Base-by-base conservation (phyloP, 2,113 vertebrate species). In the Hystrix brachyura region DNA sequence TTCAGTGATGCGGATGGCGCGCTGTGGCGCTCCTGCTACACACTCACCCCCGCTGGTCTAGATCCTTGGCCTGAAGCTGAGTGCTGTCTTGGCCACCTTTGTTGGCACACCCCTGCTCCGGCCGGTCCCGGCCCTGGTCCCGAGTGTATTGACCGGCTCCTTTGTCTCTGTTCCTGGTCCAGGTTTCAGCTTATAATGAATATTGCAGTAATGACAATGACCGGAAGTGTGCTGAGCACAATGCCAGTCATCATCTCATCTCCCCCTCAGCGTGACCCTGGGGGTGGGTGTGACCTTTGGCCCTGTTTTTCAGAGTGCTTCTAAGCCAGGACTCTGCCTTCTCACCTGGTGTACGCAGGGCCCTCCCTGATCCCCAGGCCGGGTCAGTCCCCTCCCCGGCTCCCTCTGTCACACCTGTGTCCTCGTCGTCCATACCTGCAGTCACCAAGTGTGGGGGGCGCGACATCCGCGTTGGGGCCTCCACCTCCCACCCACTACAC, bases 401-500 rank as follows among this genome's bases (percentile, higher is more conserved):
- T 60, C 55, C 57, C 57, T 38, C 76, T 32, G 21, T 59, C 34
- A 43, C 55, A 62, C n/a, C 23, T 10, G 10, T 46, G n/a, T 29
- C n/a, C 80, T 59, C 27, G n/a, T 62, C 29, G 48, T 53, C 34
- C 48, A 34, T 8, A 17, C 29, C 38, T 38, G 38, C 38, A 38
- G 38, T 38, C 38, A 38, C 38, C 38, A 38, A 18, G 27, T 4
- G 3, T 19, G 46, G 23, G 3, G 29, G 72, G 27, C 7, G 1
- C 5, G 48, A 8, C 3, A 8, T 34, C 76, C 10, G 13, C 15
- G 62, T 29, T 4, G 3, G 29, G 59, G 38, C 2, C 46, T 48
- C 67, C 19, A 19, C 21, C 0, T 21, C 32, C 18, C 14, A 5
- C 34, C 17, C 0, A 3, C 59, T 0, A 4, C 1, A 2, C 15